These are phyloP conservation scores for Mionectes macconnelli DNA, from an alignment of 2,113 vertebrate species.

Conservation along the genomic window DNA sequence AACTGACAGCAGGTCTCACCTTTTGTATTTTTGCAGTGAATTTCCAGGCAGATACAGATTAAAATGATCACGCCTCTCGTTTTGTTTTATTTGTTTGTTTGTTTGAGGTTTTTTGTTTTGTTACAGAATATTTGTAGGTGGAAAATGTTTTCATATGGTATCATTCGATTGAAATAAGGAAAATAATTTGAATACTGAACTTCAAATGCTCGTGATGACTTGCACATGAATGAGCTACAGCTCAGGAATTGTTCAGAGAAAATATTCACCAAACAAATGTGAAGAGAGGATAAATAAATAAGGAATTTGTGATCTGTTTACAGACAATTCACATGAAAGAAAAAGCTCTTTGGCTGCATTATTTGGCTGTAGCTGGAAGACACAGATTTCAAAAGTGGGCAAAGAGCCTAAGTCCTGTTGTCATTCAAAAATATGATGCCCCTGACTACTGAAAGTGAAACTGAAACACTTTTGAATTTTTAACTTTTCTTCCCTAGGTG, in stretches of 20 bases:
- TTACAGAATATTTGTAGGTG: background rate
- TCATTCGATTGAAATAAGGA: background rate
- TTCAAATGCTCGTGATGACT: background rate
- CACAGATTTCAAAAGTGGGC: background rate
- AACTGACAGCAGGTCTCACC: fast-evolving
- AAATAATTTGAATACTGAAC: background rate
- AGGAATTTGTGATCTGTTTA: background rate
- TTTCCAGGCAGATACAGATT: background rate
- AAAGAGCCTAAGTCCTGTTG: background rate
- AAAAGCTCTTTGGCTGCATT: background rate
- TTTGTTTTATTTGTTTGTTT: no score
- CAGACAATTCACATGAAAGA: background rate
- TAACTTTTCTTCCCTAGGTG: background rate
- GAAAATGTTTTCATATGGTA: fast-evolving
- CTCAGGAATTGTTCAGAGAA: background rate
- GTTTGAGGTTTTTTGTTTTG: no score
- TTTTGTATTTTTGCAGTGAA: fast-evolving
- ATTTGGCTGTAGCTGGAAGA: background rate
- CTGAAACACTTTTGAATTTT: background rate
- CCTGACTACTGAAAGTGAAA: background rate
- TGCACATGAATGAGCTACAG: background rate
- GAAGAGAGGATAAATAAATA: background rate
- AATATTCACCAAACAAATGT: background rate
- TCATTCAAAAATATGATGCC: background rate
- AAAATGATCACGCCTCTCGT: background rate